These are phyloP conservation scores for Paraplagusia blochii DNA, from an alignment of 2,113 vertebrate genomes.

Conservation along the genomic window DNA sequence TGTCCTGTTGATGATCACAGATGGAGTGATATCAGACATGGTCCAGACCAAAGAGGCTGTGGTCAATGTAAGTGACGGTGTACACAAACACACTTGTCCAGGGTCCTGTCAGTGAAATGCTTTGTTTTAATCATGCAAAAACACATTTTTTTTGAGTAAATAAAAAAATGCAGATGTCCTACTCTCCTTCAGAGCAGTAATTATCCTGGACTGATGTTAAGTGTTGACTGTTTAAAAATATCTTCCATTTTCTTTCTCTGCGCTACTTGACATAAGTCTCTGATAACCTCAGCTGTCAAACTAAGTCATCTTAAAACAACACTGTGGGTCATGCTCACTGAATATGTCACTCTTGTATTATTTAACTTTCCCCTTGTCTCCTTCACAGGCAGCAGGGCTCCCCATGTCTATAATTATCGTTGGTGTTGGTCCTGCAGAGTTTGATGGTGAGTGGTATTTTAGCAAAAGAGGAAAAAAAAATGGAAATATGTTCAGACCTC, in stretches of 20 bases:
- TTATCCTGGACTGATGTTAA: background rate
- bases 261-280: background rate
- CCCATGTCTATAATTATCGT: slow-evolving; percentile 98
- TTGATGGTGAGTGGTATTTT: slow-evolving; percentile 85
- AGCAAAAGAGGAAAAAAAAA: background rate
- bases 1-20: slow-evolving; percentile 94
- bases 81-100: slow-evolving; percentile 7
- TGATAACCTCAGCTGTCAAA: background rate
- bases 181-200: background rate
- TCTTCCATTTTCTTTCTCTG: background rate
- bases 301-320: background rate
- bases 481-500: too few species aligned
- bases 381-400: slow-evolving; percentile 85
- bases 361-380: slow-evolving; percentile 9
- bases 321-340: background rate
- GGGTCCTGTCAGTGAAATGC: too few species aligned
- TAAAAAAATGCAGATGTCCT: too few species aligned
- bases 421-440: slow-evolving; percentile 95
- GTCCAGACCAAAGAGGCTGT: slow-evolving; percentile 96
- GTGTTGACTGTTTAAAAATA: too few species aligned
- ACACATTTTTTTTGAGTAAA: background rate
- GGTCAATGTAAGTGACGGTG: slow-evolving; percentile 84
- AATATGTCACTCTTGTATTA: background rate
- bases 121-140: too few species aligned
- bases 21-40: slow-evolving; percentile 98